Conservation (phyloP, 2,888 invertebrate genomes). For the Metalampra italica region DNA sequence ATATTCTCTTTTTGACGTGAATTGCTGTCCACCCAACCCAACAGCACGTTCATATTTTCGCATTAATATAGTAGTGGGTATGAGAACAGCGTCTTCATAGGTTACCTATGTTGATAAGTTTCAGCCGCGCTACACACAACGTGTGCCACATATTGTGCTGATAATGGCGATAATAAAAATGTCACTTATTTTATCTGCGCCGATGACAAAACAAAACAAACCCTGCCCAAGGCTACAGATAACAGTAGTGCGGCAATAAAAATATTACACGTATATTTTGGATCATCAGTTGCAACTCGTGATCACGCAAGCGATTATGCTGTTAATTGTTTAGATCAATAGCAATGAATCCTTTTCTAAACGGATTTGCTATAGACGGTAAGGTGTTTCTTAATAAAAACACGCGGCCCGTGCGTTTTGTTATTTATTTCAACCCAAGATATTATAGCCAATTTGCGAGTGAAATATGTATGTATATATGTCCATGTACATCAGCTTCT, state of each 20-base stretch:
- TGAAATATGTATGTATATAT: too few species aligned
- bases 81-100: too few species aligned
- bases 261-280: slow-evolving; percentile 12
- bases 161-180: slow-evolving; percentile 4
- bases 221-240: slow-evolving; percentile 37
- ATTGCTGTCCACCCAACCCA: too few species aligned
- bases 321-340: neutral
- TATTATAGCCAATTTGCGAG: too few species aligned
- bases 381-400: slow-evolving; percentile 21
- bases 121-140: neutral
- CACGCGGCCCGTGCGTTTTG: too few species aligned
- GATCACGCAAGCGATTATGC: neutral
- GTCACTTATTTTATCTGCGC: slow-evolving; percentile 28
- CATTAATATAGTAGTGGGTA: too few species aligned
- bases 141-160: neutral
- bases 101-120: neutral
- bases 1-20: too few species aligned
- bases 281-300: neutral
- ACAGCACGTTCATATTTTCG: too few species aligned
- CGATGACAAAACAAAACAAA: slow-evolving; percentile 32
- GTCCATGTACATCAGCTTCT: too few species aligned
- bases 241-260: slow-evolving; percentile 24
- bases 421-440: neutral
- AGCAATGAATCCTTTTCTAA: slow-evolving; percentile 50
- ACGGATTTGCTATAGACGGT: slow-evolving; percentile 45